Percentiles rank a stretch among this genome's conserved stretches.
Conservation (phyloP, 2,797 vertebrate genomes). For the Aldrovandia affinis region DNA sequence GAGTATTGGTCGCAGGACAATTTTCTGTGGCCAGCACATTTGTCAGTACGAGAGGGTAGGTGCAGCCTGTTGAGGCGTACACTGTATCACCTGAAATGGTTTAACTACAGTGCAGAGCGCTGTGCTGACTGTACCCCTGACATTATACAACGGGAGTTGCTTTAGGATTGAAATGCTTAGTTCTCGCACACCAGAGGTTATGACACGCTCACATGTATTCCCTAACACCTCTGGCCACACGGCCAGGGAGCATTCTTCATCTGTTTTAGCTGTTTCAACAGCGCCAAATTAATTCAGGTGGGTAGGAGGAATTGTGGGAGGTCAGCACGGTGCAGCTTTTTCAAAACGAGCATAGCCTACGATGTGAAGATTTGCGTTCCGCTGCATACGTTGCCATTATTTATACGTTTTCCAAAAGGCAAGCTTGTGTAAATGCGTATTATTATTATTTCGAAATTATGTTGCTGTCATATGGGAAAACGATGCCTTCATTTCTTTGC, state of each 20-base stretch:
- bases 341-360: background rate
- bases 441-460: background rate
- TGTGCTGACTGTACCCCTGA: too few species aligned
- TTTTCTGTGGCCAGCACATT: background rate
- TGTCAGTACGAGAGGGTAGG: too few species aligned
- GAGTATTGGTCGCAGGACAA: background rate
- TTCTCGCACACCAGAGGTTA: too few species aligned
- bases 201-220: background rate
- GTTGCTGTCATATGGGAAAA: background rate
- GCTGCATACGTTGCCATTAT: conserved; percentile 11
- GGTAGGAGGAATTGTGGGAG: too few species aligned
- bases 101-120: too few species aligned
- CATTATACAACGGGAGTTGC: too few species aligned
- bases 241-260: background rate
- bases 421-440: background rate
- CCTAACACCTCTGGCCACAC: background rate
- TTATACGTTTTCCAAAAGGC: conserved; percentile 13
- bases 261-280: too few species aligned
- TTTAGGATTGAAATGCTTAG: too few species aligned
- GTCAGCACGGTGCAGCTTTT: conserved; percentile 20
- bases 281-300: too few species aligned
- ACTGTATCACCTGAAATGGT: too few species aligned
- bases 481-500: conserved; percentile 20
- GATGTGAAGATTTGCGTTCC: background rate
- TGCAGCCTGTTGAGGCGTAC: too few species aligned